Conservation (phyloP, 2,888 invertebrate genomes). For the Omphaloscelis lunosa region DNA sequence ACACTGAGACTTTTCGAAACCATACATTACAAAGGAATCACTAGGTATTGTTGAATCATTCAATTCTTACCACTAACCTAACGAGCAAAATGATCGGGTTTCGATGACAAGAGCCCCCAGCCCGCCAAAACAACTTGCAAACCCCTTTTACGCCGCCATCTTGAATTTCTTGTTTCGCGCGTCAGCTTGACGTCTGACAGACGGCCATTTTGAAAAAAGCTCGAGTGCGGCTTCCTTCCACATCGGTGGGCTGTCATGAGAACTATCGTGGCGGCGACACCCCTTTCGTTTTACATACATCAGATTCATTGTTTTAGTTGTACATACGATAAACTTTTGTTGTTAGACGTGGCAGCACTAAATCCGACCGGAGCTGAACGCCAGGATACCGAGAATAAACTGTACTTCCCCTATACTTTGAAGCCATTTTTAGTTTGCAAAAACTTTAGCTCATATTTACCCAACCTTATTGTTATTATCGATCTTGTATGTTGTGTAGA, state of each 20-base stretch:
- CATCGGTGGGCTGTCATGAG: conserved; percentile 88
- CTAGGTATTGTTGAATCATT: conserved; percentile 10
- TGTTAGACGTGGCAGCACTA: conserved; percentile 79
- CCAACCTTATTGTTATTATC: conserved; percentile 10
- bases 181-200: conserved; percentile 86
- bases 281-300: conserved; percentile 89
- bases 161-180: conserved; percentile 85
- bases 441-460: conserved; percentile 27
- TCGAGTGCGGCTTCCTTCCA: conserved; percentile 90
- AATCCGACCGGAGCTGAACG: conserved; percentile 75
- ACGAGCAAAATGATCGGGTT: conserved; percentile 37
- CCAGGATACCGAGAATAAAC: conserved; percentile 71
- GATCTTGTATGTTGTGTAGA: background rate
- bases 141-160: conserved; percentile 85
- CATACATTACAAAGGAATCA: background rate
- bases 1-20: background rate
- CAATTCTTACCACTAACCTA: conserved; percentile 7
- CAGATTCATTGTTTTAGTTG: conserved; percentile 89
- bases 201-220: conserved; percentile 90
- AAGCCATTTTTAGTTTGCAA: conserved; percentile 59
- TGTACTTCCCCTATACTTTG: conserved; percentile 68
- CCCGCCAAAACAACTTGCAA: conserved; percentile 74
- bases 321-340: conserved; percentile 87
- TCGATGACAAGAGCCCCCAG: conserved; percentile 65
- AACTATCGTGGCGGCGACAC: conserved; percentile 87